Evolutionary conservation across 2,113 vertebrate species (phyloP), one percentile per base, ranked within the genome.

Genomic region (Eudyptes chrysolophus): DNA sequence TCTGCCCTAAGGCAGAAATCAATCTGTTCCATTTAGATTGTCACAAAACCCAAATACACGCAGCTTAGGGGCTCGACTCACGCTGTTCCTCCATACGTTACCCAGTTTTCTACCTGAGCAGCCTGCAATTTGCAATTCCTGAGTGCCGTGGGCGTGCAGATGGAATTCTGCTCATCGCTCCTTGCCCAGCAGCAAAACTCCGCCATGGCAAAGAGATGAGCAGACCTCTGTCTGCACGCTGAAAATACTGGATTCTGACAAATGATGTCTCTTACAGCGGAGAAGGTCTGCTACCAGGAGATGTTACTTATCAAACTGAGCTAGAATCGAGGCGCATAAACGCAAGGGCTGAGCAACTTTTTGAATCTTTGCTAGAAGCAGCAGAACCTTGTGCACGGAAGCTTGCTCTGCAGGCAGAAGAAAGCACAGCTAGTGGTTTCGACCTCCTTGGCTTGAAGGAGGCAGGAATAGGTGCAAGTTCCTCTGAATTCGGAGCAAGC

Each of bases 51-150:
- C 76, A 36, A 52, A n/a, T 1, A 17, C 22, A 2, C 0, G 9
- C 17, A 18, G 46, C 54, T 24, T 7, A 20, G 26, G 60, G n/a
- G 57, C 18, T 66, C 1, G 1, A 5, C 40, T 38, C n/a, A 7
- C 0, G 0, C 38, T 2, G 8, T 8, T 86, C 22, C 57, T 62
- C n/a, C 6, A 0, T 3, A 2, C 0, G 4, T 51, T 16, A 54
- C 9, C 36, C 1, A 1, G 11, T 55, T 84, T 34, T n/a, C 81
- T 34, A 70, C 51, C 34, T 7, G 13, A 49, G 22, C 14, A 7
- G 49, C 21, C 16, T 12, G 25, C 5, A 6, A 6, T 16, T 20
- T 42, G 34, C 32, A 36, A 38, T 21, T 54, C 38, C 30, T 0
- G 2, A 51, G 78, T 0, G 57, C 42, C 66, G 40, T 4, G 8